Base-by-base conservation (phyloP, 2,113 vertebrate species). In the Solenodon paradoxus region DNA sequence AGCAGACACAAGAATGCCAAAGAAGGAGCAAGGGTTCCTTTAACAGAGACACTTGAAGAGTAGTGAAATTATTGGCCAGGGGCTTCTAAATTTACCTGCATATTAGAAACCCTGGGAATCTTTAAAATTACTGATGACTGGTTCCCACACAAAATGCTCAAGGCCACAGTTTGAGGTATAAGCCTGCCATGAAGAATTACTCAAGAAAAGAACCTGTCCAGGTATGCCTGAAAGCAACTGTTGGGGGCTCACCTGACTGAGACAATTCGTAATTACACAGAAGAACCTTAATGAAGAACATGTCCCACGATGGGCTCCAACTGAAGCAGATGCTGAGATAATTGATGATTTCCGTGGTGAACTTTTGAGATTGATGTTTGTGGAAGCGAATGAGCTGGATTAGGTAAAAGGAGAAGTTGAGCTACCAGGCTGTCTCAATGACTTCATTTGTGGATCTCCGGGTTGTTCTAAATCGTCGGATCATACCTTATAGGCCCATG, bases 261-360 rank as follows among this genome's bases (percentile, higher is more conserved):
- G 47, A 59, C 19, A 35, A 32, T n/a, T 51, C 4, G 24, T 64
- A 53, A 77, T 11, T 11, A 20, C 9, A 24, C 9, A 24, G n/a
- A 95, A 35, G 30, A 88, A 63, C 13, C 19, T 7, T 80, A 87
- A 75, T 61, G 17, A 90, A 93, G 68, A 95, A 35, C 45, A n/a
- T 13, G 17, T 66, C 28, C 24, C 63, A 61, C 20, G 51, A 6
- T 51, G 9, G 5, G 12, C 51, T 90, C 35, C 66, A 83, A 38
- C 49, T 83, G 17, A 80, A 72, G 30, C 12, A n/a, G n/a, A n/a
- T n/a, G n/a, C n/a, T n/a, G 2, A 64, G 63, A 82, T 75, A 32
- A 77, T 11, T 20, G 40, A 3, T 66, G 15, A 13, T 38, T 85
- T 81, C 53, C 49, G 32, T 10, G 11, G 24, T 79, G n/a, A 17